A percentile compares a stretch with the other conserved stretches of the same genome.
phyloP scores from a whole-genome alignment of 2,113 vertebrate genomes.

The Pseudorasbora parva region DNA sequence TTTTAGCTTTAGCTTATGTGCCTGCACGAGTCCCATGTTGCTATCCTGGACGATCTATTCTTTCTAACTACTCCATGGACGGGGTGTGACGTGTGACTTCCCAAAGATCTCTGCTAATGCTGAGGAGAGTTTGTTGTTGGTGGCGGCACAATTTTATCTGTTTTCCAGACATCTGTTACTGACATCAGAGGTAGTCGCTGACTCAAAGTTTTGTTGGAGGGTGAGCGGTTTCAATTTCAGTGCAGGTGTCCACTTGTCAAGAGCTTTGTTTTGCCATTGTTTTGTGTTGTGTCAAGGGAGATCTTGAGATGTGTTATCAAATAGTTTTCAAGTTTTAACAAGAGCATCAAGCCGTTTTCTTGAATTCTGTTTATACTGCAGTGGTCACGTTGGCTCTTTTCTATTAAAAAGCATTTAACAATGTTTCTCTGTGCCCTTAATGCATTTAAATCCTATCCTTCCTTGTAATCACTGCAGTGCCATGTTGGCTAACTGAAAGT shows the following conservation, averaged over 20 bases:
- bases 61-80: conserved; percentile 1
- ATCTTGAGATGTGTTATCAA: neutral
- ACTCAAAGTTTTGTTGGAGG: neutral
- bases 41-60: neutral
- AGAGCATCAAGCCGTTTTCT: neutral
- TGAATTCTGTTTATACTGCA: neutral
- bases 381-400: neutral
- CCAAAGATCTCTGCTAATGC: conserved; percentile 24
- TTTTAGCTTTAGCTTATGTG: neutral
- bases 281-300: neutral
- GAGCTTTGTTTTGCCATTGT: neutral
- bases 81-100: neutral
- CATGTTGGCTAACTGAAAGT: neutral
- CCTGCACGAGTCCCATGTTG: neutral
- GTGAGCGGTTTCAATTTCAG: neutral
- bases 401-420: neutral
- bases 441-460: neutral
- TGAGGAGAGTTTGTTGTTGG: conserved; percentile 36
- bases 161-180: neutral
- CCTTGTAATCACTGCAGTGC: conserved; percentile 2
- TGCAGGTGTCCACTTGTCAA: neutral
- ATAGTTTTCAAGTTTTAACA: neutral
- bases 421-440: conserved; percentile 5
- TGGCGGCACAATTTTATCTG: neutral
- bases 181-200: neutral